These are phyloP conservation scores for Sebastes itinus DNA, from an alignment of 2,797 vertebrate genomes.

Conservation along the genomic window DNA sequence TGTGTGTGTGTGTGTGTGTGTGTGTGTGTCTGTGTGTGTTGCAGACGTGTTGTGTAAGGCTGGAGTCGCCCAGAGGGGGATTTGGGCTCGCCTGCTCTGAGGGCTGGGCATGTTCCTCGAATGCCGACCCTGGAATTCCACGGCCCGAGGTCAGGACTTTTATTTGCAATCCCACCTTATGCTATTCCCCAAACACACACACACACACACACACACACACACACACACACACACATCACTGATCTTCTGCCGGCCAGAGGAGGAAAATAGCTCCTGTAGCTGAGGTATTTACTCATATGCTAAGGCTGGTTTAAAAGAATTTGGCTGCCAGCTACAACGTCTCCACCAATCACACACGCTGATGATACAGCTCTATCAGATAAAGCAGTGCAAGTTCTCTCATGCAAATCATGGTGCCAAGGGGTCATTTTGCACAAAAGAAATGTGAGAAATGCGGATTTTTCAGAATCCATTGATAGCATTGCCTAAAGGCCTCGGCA, in stretches of 20 bases:
- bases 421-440: constrained; percentile 30
- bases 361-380: constrained; percentile 56
- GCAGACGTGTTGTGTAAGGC: constrained; percentile 65
- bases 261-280: constrained; percentile 39
- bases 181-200: constrained; percentile 35
- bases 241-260: constrained; percentile 31
- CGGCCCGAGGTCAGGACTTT: constrained; percentile 66
- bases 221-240: neutral
- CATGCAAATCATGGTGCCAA: constrained; percentile 47
- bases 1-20: constrained; percentile 43
- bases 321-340: constrained; percentile 54
- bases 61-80: constrained; percentile 65
- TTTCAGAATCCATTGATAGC: constrained; percentile 33
- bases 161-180: constrained; percentile 70
- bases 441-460: constrained; percentile 44
- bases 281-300: constrained; percentile 55
- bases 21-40: constrained; percentile 39
- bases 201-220: constrained; percentile 14
- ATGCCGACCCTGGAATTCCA: constrained; percentile 76
- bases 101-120: constrained; percentile 74
- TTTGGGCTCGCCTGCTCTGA: constrained; percentile 67
- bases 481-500: constrained; percentile 5
- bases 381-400: constrained; percentile 59
- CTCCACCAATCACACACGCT: constrained; percentile 30
- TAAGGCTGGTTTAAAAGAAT: constrained; percentile 49